Percentiles rank a stretch among this genome's conserved stretches.
Conservation (phyloP, 2,113 vertebrate species). For the Todiramphus saurophagus region DNA sequence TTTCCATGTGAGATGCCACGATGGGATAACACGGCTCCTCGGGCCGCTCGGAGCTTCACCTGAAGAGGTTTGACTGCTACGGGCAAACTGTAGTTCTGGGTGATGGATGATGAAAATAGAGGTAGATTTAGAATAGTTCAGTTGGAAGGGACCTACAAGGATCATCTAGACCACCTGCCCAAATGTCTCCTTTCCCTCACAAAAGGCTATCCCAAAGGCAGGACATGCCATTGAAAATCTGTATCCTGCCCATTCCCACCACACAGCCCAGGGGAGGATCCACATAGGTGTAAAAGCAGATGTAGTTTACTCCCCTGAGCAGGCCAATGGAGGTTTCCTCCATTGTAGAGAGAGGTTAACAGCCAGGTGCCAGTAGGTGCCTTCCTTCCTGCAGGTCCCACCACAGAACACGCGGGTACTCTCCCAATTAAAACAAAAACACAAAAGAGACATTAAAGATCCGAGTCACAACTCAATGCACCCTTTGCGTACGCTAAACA, state of each 20-base stretch:
- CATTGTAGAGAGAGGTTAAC: neutral
- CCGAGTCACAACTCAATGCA: neutral
- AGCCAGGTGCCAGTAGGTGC: accelerated
- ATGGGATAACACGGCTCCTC: neutral
- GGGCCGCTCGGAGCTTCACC: accelerated
- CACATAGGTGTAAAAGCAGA: neutral
- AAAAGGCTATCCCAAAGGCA: neutral
- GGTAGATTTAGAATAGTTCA: neutral
- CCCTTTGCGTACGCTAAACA: neutral
- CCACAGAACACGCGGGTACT: neutral
- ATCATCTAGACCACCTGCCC: neutral
- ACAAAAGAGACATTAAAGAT: neutral
- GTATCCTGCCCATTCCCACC: neutral
- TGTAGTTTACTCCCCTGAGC: neutral
- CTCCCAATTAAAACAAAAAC: neutral
- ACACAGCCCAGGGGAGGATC: neutral
- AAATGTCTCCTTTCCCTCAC: accelerated
- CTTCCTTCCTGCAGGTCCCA: neutral
- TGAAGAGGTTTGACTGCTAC: neutral
- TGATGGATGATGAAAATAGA: neutral
- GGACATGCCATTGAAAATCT: neutral
- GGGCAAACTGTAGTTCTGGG: neutral
- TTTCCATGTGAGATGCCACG: neutral
- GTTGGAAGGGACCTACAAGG: neutral
- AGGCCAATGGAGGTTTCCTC: neutral